Percentiles rank a stretch among this genome's conserved stretches.
Conservation (phyloP, 1,140 invertebrate species). For the Plutomurus gul region DNA sequence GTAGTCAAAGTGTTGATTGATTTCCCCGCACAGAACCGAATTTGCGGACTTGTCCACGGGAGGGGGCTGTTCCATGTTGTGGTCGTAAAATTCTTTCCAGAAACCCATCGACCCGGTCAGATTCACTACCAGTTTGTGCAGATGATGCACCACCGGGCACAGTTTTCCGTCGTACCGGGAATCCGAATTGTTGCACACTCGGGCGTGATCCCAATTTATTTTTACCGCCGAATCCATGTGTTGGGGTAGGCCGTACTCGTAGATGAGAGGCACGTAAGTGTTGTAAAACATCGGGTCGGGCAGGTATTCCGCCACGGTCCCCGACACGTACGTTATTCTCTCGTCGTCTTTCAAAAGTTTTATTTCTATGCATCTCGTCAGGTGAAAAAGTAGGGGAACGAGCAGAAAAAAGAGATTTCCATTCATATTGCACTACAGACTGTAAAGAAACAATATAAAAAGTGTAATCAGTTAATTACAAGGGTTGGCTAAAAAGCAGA, state of each 20-base stretch:
- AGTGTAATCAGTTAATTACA: too few species aligned
- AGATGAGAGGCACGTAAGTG: conserved; percentile 33
- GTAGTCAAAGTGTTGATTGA: conserved; percentile 30
- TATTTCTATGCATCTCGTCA: too few species aligned
- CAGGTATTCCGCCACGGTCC: conserved; percentile 24
- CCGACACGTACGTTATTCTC: conserved; percentile 18
- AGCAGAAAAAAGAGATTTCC: too few species aligned
- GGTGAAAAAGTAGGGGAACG: too few species aligned
- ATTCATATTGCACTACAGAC: too few species aligned
- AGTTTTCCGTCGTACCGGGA: conserved; percentile 23
- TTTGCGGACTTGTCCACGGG: neutral
- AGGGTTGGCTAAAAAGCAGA: too few species aligned
- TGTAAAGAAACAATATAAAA: too few species aligned
- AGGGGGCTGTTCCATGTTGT: neutral
- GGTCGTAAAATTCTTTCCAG: conserved; percentile 30
- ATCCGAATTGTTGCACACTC: conserved; percentile 7
- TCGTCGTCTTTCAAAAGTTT: neutral
- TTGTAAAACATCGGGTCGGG: conserved; percentile 39
- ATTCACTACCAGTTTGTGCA: conserved; percentile 24
- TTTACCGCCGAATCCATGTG: conserved; percentile 31
- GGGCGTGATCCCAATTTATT: conserved; percentile 33
- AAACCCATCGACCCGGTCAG: conserved; percentile 31
- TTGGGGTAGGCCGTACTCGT: conserved; percentile 28
- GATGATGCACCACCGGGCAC: conserved; percentile 36
- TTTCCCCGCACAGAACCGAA: conserved; percentile 19